phyloP scores from a whole-genome alignment of 2,113 vertebrate species.

The Gymnogyps californianus region DNA sequence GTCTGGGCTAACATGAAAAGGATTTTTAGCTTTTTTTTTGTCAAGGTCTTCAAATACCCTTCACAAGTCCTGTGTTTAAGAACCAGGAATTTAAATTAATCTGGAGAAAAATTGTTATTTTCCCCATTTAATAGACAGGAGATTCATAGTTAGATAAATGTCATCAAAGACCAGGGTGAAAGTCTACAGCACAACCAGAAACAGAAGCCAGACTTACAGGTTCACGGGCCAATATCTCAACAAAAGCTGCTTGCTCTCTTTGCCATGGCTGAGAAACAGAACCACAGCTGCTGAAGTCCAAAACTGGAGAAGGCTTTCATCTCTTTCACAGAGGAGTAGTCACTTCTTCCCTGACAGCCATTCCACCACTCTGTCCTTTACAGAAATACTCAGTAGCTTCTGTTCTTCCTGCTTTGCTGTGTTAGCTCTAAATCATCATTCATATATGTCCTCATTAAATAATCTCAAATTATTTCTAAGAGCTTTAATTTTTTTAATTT shows the following conservation, averaged over 20 bases:
- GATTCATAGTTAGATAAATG: background rate
- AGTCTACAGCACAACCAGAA: background rate
- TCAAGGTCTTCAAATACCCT: background rate
- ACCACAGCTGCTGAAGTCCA: background rate
- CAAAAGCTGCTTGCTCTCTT: background rate
- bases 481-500: background rate
- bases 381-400: background rate
- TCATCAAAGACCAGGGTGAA: background rate
- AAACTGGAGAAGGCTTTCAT: background rate
- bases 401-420: background rate
- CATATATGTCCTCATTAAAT: background rate
- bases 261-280: background rate
- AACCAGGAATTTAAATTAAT: background rate
- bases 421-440: background rate
- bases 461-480: background rate
- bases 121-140: background rate
- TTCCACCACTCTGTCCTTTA: background rate
- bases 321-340: background rate
- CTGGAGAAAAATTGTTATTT: background rate
- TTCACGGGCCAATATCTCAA: background rate
- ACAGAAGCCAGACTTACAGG: background rate
- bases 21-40: background rate
- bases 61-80: background rate
- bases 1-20: background rate
- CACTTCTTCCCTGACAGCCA: background rate